Base-by-base conservation (phyloP, 2,113 vertebrate genomes). In the Ia io region DNA sequence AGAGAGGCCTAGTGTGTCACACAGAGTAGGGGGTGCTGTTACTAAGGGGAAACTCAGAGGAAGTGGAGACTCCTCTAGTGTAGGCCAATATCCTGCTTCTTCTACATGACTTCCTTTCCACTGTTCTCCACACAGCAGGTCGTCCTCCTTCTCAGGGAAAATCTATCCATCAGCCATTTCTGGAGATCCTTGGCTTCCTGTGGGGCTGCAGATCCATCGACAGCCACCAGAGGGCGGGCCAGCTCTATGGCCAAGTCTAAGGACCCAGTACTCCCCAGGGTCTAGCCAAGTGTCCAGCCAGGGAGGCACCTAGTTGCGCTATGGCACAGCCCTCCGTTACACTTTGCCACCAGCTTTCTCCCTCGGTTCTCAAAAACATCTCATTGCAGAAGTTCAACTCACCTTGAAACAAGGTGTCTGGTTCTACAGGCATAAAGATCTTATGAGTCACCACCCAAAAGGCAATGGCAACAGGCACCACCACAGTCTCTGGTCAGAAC, bases 171-270 rank as follows among this genome's bases (percentile, higher is more conserved):
- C 35, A 47, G 23, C 35, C 59, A 9, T 30, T 83, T 63, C 53
- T 47, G 25, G 16, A 65, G 69, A 78, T 28, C 53, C 32, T 32
- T 9, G 61, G 20, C 28, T 11, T 90, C 37, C 32, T 2, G 1
- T 25, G 37, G 40, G 42, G 70, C 71, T 95, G 97, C 92, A 94
- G 74, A 13, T 65, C 80, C 53, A n/a, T 14, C 11, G 16, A 49
- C 0, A 13, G 65, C 93, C 97, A 94, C 93, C 87, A 97, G 97
- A 96, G 97, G 97, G 96, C 90, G 9, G 37, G 74, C 71, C 93
- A 84, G 76, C 71, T 30, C 93, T 77, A 76, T 23, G 40, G 35
- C 89, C 85, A 25, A 71, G 76, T 82, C 56, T 14, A 35, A 87
- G 67, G 14, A 61, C 51, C 23, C 22, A 12, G 59, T 6, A 37